Evolutionary conservation across 2,797 vertebrate genomes (phyloP), one percentile per base, ranked within the genome.

Genomic region (Channallabes apus): DNA sequence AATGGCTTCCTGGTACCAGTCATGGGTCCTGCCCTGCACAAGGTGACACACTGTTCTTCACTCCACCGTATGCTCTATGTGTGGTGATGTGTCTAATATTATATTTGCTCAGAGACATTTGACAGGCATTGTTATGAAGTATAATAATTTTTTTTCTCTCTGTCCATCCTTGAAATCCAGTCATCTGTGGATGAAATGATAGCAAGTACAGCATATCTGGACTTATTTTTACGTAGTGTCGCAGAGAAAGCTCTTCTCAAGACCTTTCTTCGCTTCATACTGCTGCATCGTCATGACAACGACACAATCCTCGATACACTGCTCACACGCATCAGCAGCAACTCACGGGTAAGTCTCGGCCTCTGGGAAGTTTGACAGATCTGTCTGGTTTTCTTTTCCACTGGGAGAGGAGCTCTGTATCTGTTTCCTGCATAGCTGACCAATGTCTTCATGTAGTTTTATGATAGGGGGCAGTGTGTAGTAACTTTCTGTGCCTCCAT

Each of bases 121-220:
- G 58, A 62, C 77, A 64, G 22, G 22, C 24, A 27, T 75, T 54
- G 41, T 51, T 29, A 20, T 58, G 51, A 11, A 76, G 17, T 54
- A 51, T 29, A 51, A 46, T 24, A 9, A 29, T 0, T 11, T 1
- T 75, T 32, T 65, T 61, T 62, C 9, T 68, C 7, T 84, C 0
- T 78, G 22, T 80, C n/a, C 22, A 18, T 32, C 17, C 41, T 83
- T 18, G 12, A n/a, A 27, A 68, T 54, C 84, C 86, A 98, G 98
- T 98, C 96, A 7, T 98, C 97, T 0, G 96, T 97, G 85, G 98
- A 99, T 87, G 98, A 99, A 93, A 97, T 98, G 97, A 98, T 99
- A 0, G 97, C 98, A 91, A 99, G 97, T 94, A 99, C 97, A 0
- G 98, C 98, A 29, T 99, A 99, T 94, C 94, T 99, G 91, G 98